Percentiles rank a stretch among this genome's conserved stretches.
Conservation (phyloP, 1,140 invertebrate species). For the Drosophila equinoxialis region DNA sequence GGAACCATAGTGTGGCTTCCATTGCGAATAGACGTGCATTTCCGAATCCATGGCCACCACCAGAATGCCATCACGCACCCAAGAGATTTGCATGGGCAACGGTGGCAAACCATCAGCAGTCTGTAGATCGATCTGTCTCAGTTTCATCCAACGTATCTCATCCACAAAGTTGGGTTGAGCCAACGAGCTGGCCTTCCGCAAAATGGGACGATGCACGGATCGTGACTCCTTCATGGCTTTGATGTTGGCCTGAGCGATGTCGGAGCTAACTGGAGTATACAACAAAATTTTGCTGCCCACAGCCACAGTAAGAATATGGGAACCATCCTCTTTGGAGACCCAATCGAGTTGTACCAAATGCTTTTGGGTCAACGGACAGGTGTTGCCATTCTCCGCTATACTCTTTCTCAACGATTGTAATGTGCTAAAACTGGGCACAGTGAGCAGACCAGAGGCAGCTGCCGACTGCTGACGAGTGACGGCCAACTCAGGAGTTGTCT, state of each 20-base stretch:
- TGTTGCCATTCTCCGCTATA: conserved; percentile 95
- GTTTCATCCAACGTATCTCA: conserved; percentile 97
- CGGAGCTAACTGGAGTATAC: conserved; percentile 93
- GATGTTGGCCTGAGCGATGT: conserved; percentile 94
- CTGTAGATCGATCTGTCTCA: conserved; percentile 94
- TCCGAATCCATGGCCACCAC: conserved; percentile 99
- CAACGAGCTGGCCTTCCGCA: conserved; percentile 93
- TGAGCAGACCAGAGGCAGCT: conserved; percentile 86
- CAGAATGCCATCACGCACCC: conserved; percentile 98
- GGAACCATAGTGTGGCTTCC: conserved; percentile 88
- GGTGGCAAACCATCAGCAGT: conserved; percentile 98
- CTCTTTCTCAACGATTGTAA: conserved; percentile 93
- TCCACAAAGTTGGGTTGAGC: conserved; percentile 92
- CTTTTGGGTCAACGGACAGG: conserved; percentile 93
- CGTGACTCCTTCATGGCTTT: conserved; percentile 93
- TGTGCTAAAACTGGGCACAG: conserved; percentile 96
- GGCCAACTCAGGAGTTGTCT: conserved; percentile 74
- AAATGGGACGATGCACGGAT: conserved; percentile 90
- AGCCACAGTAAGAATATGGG: conserved; percentile 98
- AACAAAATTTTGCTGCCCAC: conserved; percentile 96
- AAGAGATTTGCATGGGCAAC: conserved; percentile 98
- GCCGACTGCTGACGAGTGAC: conserved; percentile 82
- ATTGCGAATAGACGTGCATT: conserved; percentile 99
- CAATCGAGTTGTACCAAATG: conserved; percentile 97
- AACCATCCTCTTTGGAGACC: conserved; percentile 99